Percentiles rank a stretch among this genome's conserved stretches.
phyloP scores from a whole-genome alignment of 2,888 invertebrate genomes.

The Calameuta idolon region DNA sequence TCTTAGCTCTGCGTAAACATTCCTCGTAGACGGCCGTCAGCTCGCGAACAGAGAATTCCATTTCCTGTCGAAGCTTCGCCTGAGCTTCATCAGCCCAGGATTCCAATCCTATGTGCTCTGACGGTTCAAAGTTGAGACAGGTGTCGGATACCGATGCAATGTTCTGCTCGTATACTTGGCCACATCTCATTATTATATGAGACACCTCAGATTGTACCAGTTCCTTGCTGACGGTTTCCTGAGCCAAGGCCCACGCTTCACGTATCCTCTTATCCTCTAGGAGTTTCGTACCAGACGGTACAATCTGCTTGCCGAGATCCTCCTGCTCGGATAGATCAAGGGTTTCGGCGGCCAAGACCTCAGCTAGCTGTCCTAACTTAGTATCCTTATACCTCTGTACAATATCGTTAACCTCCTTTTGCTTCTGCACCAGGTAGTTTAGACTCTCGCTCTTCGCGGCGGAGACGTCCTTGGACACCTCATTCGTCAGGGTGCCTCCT shows the following conservation, averaged over 20 bases:
- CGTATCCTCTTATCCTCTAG: constrained; percentile 77
- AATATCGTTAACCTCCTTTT: constrained; percentile 74
- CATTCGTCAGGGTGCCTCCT: constrained; percentile 34
- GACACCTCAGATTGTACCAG: constrained; percentile 83
- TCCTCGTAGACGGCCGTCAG: constrained; percentile 77
- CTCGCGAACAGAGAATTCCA: constrained; percentile 78
- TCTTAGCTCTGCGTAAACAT: constrained; percentile 72
- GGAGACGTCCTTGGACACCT: constrained; percentile 54
- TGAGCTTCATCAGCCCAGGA: constrained; percentile 82
- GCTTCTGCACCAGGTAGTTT: constrained; percentile 69
- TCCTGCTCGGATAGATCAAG: constrained; percentile 68
- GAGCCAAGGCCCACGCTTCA: constrained; percentile 81
- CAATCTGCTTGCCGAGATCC: constrained; percentile 59
- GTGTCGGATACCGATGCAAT: constrained; percentile 54
- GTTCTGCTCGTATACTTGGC: constrained; percentile 74
- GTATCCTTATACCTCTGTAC: constrained; percentile 76
- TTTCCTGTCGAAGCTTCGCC: constrained; percentile 77
- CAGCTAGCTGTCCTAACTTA: constrained; percentile 78
- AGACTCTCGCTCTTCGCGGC: constrained; percentile 44
- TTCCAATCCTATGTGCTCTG: constrained; percentile 78
- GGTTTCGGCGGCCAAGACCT: constrained; percentile 78
- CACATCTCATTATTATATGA: constrained; percentile 78
- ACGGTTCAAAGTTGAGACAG: constrained; percentile 71
- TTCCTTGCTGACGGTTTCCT: constrained; percentile 80
- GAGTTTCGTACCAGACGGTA: constrained; percentile 64